Evolutionary conservation across 2,888 invertebrate genomes (phyloP).

Genomic region (Rhabditoides inermis): DNA sequence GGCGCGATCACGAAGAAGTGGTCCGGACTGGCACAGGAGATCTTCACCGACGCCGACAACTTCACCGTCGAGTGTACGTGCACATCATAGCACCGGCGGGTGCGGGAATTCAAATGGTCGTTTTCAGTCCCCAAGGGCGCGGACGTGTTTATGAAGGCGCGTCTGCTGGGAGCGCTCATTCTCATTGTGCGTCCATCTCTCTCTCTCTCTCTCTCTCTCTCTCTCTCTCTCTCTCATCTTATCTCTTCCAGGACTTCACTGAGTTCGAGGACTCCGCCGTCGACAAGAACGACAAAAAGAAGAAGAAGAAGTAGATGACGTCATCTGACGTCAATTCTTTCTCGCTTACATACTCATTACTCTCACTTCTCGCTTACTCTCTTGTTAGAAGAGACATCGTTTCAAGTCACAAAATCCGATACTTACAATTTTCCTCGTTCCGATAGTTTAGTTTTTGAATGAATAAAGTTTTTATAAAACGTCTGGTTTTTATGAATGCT

Average conservation of each 20-base stretch:
- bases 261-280: too few species aligned
- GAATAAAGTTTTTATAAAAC: too few species aligned
- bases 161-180: neutral
- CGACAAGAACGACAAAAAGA: too few species aligned
- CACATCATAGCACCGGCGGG: neutral
- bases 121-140: neutral
- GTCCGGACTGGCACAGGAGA: neutral
- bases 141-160: neutral
- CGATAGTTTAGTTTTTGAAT: too few species aligned
- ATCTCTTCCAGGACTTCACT: neutral
- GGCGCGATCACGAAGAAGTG: neutral
- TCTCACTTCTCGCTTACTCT: too few species aligned
- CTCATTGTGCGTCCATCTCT: neutral
- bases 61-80: neutral
- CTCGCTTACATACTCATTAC: too few species aligned
- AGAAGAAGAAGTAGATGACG: too few species aligned
- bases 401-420: too few species aligned
- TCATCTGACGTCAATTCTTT: too few species aligned
- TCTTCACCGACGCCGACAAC: slow-evolving; percentile 1
- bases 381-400: too few species aligned
- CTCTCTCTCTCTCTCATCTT: neutral
- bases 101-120: neutral
- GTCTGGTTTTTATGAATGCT: too few species aligned
- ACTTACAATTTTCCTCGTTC: too few species aligned
- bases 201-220: neutral